Evolutionary conservation across 2,113 vertebrate genomes (phyloP), one percentile per base, ranked within the genome.

Genomic region (Emydura subglobosa): DNA sequence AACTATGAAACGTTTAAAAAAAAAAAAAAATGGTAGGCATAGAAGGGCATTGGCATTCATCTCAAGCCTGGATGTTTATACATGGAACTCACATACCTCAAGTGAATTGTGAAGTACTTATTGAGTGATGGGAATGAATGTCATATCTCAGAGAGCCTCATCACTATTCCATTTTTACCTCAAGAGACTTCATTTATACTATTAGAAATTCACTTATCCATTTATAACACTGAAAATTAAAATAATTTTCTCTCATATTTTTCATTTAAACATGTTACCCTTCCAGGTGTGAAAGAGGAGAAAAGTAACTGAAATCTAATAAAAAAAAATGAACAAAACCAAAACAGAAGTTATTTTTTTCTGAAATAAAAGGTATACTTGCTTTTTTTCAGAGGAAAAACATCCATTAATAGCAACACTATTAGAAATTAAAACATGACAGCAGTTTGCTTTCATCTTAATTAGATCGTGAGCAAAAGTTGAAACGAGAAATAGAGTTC

Each of bases 41-140:
- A 87, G 83, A n/a, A 72, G 61, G 49, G 53, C n/a, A 17, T 92
- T 94, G 85, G 51, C 88, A 87, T 96, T 96, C 92, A 95, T 94
- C 72, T 91, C 89, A 59, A 95, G 92, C 92, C 79, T 96, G 96
- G 87, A 81, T 96, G 85, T 96, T 95, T 47, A 90, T 94, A 42
- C 81, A 54, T 74, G 54, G 83, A 98, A 85, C 84, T 93, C 0
- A 0, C 53, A 93, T 74, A 59, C 55, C 85, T 96, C 51, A 34
- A 94, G 89, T 97, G 96, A 97, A 44, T 97, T 98, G 86, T 42
- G 92, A 95, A 96, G 74, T 83, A 83, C 78, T 95, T 95, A 78
- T 1, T 93, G 86, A 94, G 82, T 87, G 91, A 97, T 87, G 53
- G 94, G 61, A 97, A 92, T 93, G 83, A 97, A 89, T 50, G 47